These are phyloP conservation scores for Coelogynopora nodosa DNA, from an alignment of 2,888 invertebrate genomes.

Conservation along the genomic window DNA sequence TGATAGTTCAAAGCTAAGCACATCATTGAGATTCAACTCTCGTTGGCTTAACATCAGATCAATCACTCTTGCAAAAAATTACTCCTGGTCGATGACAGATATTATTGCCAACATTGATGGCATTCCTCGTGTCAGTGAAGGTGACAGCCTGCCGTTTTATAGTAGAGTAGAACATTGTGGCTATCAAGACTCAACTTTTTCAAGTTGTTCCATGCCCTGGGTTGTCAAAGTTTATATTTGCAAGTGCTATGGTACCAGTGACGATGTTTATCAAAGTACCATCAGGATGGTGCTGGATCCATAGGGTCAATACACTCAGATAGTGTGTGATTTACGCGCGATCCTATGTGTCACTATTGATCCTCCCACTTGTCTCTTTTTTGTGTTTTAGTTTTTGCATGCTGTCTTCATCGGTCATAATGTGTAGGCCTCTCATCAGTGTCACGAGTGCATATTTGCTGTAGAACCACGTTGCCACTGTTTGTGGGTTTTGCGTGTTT, in stretches of 20 bases:
- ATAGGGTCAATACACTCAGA: background rate
- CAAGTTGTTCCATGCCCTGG: background rate
- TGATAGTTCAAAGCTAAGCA: slow-evolving; percentile 41
- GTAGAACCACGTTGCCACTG: slow-evolving; percentile 26
- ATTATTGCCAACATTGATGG: slow-evolving; percentile 35
- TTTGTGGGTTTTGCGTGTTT: too few relatives aligned
- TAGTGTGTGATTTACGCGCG: background rate
- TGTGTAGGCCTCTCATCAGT: background rate
- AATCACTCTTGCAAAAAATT: slow-evolving; percentile 43
- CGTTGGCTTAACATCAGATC: slow-evolving; percentile 35
- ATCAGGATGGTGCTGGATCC: background rate
- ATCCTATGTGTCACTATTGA: slow-evolving; percentile 12
- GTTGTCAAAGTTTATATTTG: background rate
- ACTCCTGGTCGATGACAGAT: slow-evolving; percentile 41
- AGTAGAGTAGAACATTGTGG: slow-evolving; percentile 16
- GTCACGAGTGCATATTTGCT: background rate
- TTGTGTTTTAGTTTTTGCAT: background rate
- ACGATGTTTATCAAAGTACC: background rate
- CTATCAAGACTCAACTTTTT: slow-evolving; percentile 37
- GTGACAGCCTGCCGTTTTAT: slow-evolving; percentile 16
- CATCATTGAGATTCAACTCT: slow-evolving; percentile 43
- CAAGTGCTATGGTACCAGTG: background rate
- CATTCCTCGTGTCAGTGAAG: slow-evolving; percentile 30
- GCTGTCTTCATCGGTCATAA: slow-evolving; percentile 1
- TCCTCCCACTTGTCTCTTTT: slow-evolving; percentile 7